Percentiles rank a stretch among this genome's conserved stretches.
Conservation (phyloP, 2,113 vertebrate species). For the Blennius ocellaris region DNA sequence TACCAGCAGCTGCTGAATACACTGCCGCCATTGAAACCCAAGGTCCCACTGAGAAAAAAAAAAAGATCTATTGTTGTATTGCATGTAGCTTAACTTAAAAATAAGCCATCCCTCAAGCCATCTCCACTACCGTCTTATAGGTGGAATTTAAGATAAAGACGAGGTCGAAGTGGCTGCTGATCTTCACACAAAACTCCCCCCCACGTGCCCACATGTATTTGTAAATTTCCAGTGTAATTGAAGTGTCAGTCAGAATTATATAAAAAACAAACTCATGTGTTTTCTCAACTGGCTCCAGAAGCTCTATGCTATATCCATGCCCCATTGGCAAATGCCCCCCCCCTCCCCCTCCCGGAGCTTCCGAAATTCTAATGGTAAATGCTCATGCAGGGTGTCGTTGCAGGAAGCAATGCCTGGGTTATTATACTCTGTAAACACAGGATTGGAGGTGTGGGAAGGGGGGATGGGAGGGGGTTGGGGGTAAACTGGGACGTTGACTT, state of each 20-base stretch:
- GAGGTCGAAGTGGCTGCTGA: constrained; percentile 33
- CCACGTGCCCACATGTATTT: constrained; percentile 40
- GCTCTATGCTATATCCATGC: constrained; percentile 24
- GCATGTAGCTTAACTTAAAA: constrained; percentile 53
- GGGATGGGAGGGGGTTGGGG: constrained; percentile 13
- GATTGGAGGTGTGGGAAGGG: constrained; percentile 25
- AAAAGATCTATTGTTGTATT: constrained; percentile 56
- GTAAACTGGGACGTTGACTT: too few species aligned
- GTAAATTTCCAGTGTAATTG: constrained; percentile 63
- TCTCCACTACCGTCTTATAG: constrained; percentile 33
- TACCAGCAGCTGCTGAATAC: constrained; percentile 79
- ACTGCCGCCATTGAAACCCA: constrained; percentile 79
- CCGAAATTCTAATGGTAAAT: constrained; percentile 25
- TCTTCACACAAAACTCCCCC: constrained; percentile 28
- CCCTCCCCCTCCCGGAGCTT: constrained; percentile 25
- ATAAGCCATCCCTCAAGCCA: constrained; percentile 44
- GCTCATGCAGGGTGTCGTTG: not conserved
- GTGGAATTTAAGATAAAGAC: constrained; percentile 26
- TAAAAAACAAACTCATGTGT: constrained; percentile 40
- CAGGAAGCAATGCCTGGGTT: too few species aligned
- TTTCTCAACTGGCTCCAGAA: constrained; percentile 52
- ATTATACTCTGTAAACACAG: too few species aligned
- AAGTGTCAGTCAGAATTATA: constrained; percentile 37
- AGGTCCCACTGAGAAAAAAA: constrained; percentile 60
- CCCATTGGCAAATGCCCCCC: constrained; percentile 35